These are phyloP conservation scores for Hirudinaria manillensis DNA, from an alignment of 2,888 invertebrate species.

Conservation along the genomic window DNA sequence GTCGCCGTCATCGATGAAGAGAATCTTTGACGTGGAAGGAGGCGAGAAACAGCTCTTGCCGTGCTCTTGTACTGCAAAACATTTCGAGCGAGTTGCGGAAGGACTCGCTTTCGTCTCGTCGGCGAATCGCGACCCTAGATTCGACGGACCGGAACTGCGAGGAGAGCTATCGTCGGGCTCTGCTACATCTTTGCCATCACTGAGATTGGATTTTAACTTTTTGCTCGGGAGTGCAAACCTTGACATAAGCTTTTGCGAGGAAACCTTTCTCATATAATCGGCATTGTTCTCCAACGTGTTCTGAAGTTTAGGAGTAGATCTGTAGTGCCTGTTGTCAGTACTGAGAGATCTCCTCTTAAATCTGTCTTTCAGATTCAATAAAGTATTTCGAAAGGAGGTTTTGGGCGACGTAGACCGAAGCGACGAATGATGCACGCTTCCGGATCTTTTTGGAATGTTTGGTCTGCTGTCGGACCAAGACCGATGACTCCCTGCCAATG, in stretches of 20 bases:
- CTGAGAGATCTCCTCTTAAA: slow-evolving; percentile 12
- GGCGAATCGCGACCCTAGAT: no score
- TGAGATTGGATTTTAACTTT: no score
- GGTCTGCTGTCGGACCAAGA: background rate
- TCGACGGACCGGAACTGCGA: no score
- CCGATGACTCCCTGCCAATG: background rate
- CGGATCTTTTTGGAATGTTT: background rate
- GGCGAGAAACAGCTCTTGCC: background rate
- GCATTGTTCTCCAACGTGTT: background rate
- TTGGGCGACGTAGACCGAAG: background rate
- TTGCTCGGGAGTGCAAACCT: background rate
- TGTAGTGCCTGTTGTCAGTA: background rate
- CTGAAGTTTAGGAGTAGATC: background rate
- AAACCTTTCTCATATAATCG: background rate
- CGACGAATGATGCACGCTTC: background rate
- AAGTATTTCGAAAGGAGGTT: background rate
- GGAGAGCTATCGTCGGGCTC: no score
- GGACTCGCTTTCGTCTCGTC: no score
- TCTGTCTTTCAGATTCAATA: background rate
- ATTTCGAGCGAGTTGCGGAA: no score
- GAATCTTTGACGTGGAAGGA: background rate
- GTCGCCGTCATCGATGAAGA: slow-evolving; percentile 15
- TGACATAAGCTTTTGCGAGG: background rate
- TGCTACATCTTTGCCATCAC: no score
- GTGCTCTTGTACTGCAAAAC: no score